Percentiles rank a stretch among this genome's conserved stretches.
Conservation (phyloP, 2,113 vertebrate genomes). For the Sakesphorus luctuosus region DNA sequence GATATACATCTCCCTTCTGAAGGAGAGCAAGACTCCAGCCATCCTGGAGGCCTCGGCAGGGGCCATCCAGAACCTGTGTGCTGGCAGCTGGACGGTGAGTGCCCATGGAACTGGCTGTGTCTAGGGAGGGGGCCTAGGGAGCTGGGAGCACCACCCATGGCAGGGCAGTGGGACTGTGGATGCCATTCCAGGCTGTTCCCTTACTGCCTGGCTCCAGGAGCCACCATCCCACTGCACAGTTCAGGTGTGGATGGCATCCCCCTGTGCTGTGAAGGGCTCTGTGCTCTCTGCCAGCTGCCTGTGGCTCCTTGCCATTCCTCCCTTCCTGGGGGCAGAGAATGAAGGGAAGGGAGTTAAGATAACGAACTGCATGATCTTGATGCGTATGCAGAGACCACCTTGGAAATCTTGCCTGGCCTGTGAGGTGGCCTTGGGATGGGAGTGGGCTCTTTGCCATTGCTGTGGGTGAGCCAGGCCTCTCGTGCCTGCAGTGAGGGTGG, state of each 20-base stretch:
- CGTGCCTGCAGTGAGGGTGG: not conserved
- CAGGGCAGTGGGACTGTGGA: not conserved
- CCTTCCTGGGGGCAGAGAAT: not conserved
- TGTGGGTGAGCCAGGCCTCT: not conserved
- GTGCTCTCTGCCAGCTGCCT: not conserved
- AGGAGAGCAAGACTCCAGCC: conserved; percentile 88
- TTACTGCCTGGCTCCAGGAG: not conserved
- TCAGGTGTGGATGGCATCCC: no score
- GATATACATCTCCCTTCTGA: conserved; percentile 91
- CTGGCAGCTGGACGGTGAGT: conserved; percentile 90
- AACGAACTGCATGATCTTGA: no score
- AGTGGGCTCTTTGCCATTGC: not conserved
- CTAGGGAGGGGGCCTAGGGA: not conserved
- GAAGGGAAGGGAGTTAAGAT: not conserved
- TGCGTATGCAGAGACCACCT: not conserved
- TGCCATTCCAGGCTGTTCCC: accelerated
- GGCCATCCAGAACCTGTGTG: conserved; percentile 94
- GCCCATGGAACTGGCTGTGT: accelerated
- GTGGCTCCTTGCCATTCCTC: not conserved
- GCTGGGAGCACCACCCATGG: accelerated
- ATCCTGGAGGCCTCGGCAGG: conserved; percentile 94
- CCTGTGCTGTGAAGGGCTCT: not conserved
- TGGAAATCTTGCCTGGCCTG: not conserved
- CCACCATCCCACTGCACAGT: accelerated
- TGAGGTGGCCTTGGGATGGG: not conserved